Conservation (phyloP, 2,888 invertebrate genomes). For the Norana najaformis region DNA sequence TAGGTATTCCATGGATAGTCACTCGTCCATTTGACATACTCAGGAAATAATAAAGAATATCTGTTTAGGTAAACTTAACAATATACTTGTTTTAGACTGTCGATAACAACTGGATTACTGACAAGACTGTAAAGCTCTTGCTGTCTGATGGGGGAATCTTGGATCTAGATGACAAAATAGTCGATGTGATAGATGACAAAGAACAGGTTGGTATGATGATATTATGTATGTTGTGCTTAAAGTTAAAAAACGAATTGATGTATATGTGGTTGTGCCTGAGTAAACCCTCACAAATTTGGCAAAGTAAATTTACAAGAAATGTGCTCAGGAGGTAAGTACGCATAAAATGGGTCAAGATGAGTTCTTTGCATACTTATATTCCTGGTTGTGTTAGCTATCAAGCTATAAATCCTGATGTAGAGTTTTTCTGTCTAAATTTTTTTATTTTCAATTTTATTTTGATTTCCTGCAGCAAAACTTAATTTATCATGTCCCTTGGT, state of each 20-base stretch:
- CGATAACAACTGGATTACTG: not conserved
- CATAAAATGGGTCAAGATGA: too few relatives aligned
- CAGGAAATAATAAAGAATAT: not conserved
- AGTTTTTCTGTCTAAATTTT: too few relatives aligned
- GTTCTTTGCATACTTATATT: too few relatives aligned
- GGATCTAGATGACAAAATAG: constrained; percentile 34
- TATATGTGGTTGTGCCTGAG: too few relatives aligned
- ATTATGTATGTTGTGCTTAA: not conserved
- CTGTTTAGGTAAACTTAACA: not conserved
- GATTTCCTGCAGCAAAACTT: too few relatives aligned
- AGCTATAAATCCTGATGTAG: too few relatives aligned
- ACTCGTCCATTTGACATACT: not conserved
- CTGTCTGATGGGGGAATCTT: constrained; percentile 34
- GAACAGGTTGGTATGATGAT: constrained; percentile 28
- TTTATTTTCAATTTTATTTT: too few relatives aligned
- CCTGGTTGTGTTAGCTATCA: too few relatives aligned
- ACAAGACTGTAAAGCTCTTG: constrained; percentile 21
- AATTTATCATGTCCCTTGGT: too few relatives aligned
- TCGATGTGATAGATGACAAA: constrained; percentile 36
- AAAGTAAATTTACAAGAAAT: too few relatives aligned
- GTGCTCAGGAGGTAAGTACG: too few relatives aligned
- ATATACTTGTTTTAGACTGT: not conserved
- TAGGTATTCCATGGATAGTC: not conserved
- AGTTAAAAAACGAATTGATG: not conserved
- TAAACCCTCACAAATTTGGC: too few relatives aligned